Percentiles rank a stretch among this genome's conserved stretches.
Conservation (phyloP, 2,113 vertebrate species). For the Ceratotherium simum region DNA sequence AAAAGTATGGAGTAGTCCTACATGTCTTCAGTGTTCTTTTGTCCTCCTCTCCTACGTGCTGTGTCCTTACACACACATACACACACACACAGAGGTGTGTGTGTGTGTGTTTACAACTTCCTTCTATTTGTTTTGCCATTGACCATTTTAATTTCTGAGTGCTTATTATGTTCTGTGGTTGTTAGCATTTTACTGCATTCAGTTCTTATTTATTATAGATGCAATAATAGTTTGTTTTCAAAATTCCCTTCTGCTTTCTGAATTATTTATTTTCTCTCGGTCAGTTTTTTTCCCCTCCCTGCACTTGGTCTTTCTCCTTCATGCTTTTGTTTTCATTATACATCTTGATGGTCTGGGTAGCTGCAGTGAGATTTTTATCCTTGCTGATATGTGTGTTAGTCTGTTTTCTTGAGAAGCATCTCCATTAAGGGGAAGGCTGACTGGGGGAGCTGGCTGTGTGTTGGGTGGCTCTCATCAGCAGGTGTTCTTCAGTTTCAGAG, state of each 20-base stretch:
- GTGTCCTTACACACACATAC: neutral
- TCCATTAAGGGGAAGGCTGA: neutral
- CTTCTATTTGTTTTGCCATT: neutral
- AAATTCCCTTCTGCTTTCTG: neutral
- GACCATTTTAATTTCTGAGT: constrained; percentile 39
- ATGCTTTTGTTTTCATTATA: constrained; percentile 8
- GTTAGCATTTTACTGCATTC: neutral
- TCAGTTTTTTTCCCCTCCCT: neutral
- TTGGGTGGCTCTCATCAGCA: neutral
- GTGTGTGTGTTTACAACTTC: neutral
- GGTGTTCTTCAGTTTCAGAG: neutral
- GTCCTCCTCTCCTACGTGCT: neutral
- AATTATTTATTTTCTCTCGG: constrained; percentile 9
- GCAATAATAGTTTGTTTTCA: neutral
- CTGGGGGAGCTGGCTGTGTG: neutral
- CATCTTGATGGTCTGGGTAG: neutral
- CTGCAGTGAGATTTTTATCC: neutral
- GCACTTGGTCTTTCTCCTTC: neutral
- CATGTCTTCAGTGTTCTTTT: neutral
- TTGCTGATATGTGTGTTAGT: neutral
- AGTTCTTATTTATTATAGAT: constrained; percentile 2
- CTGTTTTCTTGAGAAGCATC: neutral
- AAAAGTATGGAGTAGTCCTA: neutral
- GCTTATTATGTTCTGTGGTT: neutral
- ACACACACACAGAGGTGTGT: neutral